Evolutionary conservation across 2,888 invertebrate genomes (phyloP).

Genomic region (Amphipyra berbera): DNA sequence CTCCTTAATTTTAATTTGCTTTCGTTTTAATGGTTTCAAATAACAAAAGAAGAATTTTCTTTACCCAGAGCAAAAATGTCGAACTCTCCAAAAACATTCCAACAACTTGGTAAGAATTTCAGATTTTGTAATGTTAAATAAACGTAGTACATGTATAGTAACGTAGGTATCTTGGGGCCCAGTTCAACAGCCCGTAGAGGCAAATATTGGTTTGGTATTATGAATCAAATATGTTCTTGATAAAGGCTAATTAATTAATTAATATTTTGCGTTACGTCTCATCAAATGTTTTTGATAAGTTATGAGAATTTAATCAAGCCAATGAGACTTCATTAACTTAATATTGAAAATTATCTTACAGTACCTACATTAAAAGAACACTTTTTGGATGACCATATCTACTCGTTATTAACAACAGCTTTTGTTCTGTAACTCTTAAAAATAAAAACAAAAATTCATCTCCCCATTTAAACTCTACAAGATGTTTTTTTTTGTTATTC

Average conservation of each 20-base stretch:
- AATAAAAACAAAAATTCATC: too few relatives aligned
- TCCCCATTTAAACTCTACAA: too few relatives aligned
- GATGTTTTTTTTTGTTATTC: too few relatives aligned
- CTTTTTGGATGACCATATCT: too few relatives aligned
- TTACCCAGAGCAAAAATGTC: constrained; percentile 72
- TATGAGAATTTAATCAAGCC: constrained; percentile 7
- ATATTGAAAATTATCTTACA: too few relatives aligned
- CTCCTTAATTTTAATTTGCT: constrained; percentile 58
- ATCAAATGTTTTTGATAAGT: constrained; percentile 15
- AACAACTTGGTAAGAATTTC: constrained; percentile 74
- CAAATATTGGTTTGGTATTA: constrained; percentile 41
- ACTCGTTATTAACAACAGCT: too few relatives aligned
- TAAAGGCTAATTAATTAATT: constrained; percentile 25
- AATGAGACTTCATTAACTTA: not conserved
- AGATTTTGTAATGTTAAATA: constrained; percentile 73
- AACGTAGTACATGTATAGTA: constrained; percentile 39
- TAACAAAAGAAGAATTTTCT: constrained; percentile 73
- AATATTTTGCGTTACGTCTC: constrained; percentile 14
- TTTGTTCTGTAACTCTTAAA: too few relatives aligned
- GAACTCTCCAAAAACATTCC: constrained; percentile 73
- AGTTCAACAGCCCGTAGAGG: constrained; percentile 18
- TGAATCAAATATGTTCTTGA: constrained; percentile 37
- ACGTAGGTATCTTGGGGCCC: constrained; percentile 29
- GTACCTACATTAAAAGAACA: too few relatives aligned
- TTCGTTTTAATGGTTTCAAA: constrained; percentile 67